Conservation (phyloP, 2,888 invertebrate species). For the Ophraella communa region DNA sequence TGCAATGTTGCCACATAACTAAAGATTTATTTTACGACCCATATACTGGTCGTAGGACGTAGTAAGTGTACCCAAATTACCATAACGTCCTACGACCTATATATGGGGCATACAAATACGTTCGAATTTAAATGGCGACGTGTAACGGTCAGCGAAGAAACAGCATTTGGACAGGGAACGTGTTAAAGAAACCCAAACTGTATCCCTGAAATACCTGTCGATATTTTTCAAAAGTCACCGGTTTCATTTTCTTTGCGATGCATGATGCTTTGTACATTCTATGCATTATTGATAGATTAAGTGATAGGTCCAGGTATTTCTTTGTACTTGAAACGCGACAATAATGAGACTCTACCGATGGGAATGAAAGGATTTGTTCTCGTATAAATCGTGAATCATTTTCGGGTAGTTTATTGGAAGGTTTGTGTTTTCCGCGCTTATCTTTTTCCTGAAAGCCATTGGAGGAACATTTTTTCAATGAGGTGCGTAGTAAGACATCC, state of each 20-base stretch:
- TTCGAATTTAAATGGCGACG: too few species aligned
- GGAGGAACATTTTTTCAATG: not conserved
- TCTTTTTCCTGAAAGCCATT: too few species aligned
- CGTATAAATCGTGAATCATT: constrained; percentile 29
- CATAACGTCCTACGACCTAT: too few species aligned
- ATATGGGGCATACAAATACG: too few species aligned
- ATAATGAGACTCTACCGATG: constrained; percentile 44
- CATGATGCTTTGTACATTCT: constrained; percentile 36
- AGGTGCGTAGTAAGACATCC: not conserved
- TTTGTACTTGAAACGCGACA: constrained; percentile 27
- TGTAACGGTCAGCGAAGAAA: too few species aligned
- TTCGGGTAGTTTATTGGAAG: constrained; percentile 20
- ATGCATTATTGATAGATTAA: constrained; percentile 41
- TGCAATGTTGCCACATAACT: too few species aligned
- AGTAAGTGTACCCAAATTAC: too few species aligned
- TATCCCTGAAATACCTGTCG: constrained; percentile 33
- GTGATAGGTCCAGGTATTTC: constrained; percentile 31
- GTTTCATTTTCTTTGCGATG: not conserved
- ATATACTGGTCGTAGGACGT: too few species aligned
- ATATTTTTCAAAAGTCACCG: constrained; percentile 26
- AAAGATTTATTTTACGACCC: too few species aligned
- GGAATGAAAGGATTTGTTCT: constrained; percentile 38
- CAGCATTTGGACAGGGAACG: too few species aligned
- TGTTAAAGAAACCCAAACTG: constrained; percentile 42
- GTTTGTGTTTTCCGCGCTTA: constrained; percentile 27